Evolutionary conservation across 2,113 vertebrate genomes (phyloP).

Genomic region (Chauna torquata): DNA sequence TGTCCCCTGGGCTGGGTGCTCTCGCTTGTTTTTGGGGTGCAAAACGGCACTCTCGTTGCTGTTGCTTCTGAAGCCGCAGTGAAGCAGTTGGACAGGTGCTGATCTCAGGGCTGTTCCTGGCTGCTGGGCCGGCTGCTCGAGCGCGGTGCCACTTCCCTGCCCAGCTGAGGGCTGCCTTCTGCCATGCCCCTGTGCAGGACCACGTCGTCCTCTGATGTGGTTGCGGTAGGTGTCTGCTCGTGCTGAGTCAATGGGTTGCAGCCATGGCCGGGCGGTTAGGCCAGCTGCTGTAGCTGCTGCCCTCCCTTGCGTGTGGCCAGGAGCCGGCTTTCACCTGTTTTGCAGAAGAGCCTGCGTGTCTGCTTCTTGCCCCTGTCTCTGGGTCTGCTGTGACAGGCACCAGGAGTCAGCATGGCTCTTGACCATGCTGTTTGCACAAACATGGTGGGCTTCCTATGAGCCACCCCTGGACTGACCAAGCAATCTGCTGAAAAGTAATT

Average conservation of each 20-base stretch:
- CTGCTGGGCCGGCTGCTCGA: background rate
- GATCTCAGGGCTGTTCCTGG: background rate
- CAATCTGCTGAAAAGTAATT: background rate
- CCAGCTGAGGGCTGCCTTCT: background rate
- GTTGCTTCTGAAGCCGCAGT: too few relatives aligned
- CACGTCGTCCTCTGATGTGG: background rate
- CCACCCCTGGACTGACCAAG: background rate
- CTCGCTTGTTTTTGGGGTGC: background rate
- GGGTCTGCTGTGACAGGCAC: background rate
- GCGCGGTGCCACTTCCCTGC: background rate
- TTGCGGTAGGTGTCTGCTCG: background rate
- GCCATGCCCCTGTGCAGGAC: background rate
- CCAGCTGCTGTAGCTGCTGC: background rate
- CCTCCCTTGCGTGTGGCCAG: too few relatives aligned
- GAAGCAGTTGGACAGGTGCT: background rate
- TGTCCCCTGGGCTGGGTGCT: background rate
- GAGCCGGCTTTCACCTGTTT: background rate
- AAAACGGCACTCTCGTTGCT: background rate
- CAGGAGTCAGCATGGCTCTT: background rate
- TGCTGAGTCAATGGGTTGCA: background rate
- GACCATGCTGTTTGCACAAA: background rate
- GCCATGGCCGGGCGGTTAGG: too few relatives aligned
- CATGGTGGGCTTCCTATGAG: background rate
- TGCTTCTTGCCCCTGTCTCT: too few relatives aligned
- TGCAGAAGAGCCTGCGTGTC: background rate